Base-by-base conservation (phyloP, 2,888 invertebrate genomes). In the Scaptomyza flava region DNA sequence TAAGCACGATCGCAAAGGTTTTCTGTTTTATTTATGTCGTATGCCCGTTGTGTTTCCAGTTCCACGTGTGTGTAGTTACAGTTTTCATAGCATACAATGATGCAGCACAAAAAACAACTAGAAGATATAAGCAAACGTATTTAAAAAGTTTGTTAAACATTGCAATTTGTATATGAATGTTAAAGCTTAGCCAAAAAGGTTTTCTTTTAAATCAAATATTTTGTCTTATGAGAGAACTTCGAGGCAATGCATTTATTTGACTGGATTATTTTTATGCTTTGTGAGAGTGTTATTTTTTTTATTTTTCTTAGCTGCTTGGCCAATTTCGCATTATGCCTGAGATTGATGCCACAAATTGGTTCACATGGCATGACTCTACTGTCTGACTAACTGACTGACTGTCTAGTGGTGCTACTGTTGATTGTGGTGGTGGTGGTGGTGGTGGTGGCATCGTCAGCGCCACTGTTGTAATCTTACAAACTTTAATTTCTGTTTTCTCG, bases 331-430 rank as follows among this genome's bases (percentile, higher is more conserved):
- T 86, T 84, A 81, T 82, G 90, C 89, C 89, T 90, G 90, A 89
- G 89, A 90, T 90, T 90, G 87, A 89, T 89, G 89, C 90, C 89
- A 87, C 89, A 90, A 90, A 90, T 90, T 90, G 90, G 90, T 90
- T 90, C 90, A 90, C 90, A 90, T 90, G 84, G 86, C 80, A 81
- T 81, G 79, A 71, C 68, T 79, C 65, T 53, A 54, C 54, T 36
- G 33, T 20, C 47, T 50, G 8, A 52, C 52, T 34, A 42, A 34
- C 56, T 34, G 33, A 27, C 27, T 27, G 23, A 23, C 33, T 14
- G 50, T 33, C 59, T 30, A 17, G 14, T 36, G 23, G 12, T 57
- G 50, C 48, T 54, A 50, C 50, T 50, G 48, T 41, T 41, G 17
- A 17, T 41, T 41, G 41, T 41, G 34, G 34, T 20, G 34, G 41